Evolutionary conservation across 2,888 invertebrate species (phyloP).

Genomic region (Ellobium chinense): DNA sequence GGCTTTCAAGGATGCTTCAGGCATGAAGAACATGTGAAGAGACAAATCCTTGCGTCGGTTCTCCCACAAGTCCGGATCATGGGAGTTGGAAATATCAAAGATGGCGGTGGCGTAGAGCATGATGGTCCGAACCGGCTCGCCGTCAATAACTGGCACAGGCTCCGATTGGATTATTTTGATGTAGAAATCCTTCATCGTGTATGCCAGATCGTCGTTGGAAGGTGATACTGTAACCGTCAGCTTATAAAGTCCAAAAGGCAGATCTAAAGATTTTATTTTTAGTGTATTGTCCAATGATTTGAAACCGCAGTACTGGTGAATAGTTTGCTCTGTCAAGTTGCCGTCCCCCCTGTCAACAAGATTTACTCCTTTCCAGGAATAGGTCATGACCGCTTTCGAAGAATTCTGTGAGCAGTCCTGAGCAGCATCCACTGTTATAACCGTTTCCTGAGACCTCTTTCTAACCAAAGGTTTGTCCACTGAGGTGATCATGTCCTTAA

Average conservation of each 20-base stretch:
- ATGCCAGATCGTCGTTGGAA: constrained; percentile 52
- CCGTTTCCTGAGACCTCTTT: constrained; percentile 62
- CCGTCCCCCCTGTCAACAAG: not conserved
- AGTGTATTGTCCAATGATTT: constrained; percentile 56
- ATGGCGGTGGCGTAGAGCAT: constrained; percentile 65
- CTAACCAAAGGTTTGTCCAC: constrained; percentile 47
- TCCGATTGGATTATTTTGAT: constrained; percentile 62
- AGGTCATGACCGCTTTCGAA: constrained; percentile 48
- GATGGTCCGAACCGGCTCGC: constrained; percentile 59
- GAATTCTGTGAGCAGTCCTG: constrained; percentile 52
- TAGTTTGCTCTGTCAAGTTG: constrained; percentile 53
- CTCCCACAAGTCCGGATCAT: constrained; percentile 65
- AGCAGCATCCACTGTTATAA: constrained; percentile 56
- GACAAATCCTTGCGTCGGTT: constrained; percentile 65
- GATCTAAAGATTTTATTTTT: constrained; percentile 56
- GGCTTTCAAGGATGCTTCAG: constrained; percentile 53
- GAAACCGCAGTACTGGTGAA: constrained; percentile 59
- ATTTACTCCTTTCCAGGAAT: constrained; percentile 61
- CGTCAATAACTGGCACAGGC: constrained; percentile 63
- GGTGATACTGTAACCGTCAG: constrained; percentile 68
- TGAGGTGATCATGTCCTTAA: constrained; percentile 5
- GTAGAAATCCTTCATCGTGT: constrained; percentile 54
- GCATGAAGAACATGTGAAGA: constrained; percentile 69
- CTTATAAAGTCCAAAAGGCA: constrained; percentile 67
- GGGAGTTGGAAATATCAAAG: constrained; percentile 62